These are phyloP conservation scores for Poeciliopsis turrubarensis DNA, from an alignment of 2,113 vertebrate species.

Conservation along the genomic window DNA sequence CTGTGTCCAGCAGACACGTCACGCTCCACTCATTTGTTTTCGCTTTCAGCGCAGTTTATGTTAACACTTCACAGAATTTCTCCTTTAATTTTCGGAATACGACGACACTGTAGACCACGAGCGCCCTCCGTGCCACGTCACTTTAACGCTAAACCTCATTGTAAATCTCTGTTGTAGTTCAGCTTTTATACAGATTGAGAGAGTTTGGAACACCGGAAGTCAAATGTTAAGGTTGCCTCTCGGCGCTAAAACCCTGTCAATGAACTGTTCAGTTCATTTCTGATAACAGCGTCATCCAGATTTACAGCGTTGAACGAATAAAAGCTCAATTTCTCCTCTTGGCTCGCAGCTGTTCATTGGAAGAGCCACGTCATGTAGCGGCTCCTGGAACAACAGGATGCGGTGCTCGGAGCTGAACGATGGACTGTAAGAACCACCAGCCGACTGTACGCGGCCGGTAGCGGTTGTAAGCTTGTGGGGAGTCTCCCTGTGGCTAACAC, in stretches of 20 bases:
- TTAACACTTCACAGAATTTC: background rate
- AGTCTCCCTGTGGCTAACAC: fast-evolving
- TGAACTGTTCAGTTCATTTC: background rate
- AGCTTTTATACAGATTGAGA: too few species aligned
- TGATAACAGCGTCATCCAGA: background rate
- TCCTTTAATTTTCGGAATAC: too few species aligned
- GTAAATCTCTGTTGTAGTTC: background rate
- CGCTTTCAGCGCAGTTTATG: background rate
- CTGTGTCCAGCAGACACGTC: too few species aligned
- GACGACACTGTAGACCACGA: too few species aligned
- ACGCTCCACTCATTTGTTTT: too few species aligned
- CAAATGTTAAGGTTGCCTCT: background rate
- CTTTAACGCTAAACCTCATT: background rate
- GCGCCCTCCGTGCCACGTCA: too few species aligned
- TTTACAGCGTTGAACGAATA: background rate
- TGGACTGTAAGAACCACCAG: background rate
- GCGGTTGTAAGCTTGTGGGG: too few species aligned
- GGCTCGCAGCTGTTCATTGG: background rate
- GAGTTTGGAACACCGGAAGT: slow-evolving; percentile 8
- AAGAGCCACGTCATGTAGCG: slow-evolving; percentile 70
- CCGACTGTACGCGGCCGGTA: background rate
- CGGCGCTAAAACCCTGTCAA: background rate
- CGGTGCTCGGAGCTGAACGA: background rate
- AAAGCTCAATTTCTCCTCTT: too few species aligned
- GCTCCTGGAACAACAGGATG: slow-evolving; percentile 23